Percentiles rank a stretch among this genome's conserved stretches.
Conservation (phyloP, 2,113 vertebrate genomes). For the Nerophis ophidion region DNA sequence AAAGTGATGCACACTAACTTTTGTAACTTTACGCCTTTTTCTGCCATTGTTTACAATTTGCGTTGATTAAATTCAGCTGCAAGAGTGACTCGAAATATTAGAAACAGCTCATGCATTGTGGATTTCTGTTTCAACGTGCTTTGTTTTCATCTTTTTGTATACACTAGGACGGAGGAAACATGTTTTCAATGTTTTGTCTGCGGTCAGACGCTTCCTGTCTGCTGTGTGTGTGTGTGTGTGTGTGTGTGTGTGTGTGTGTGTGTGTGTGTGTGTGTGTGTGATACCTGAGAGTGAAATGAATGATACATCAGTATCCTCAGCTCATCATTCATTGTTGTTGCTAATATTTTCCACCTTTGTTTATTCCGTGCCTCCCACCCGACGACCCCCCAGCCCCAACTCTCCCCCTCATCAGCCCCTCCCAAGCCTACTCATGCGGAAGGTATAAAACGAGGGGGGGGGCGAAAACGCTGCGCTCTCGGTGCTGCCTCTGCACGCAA, state of each 20-base stretch:
- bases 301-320: neutral
- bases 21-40: too few species aligned
- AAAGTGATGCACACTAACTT: too few species aligned
- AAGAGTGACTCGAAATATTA: too few species aligned
- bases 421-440: slow-evolving; percentile 64
- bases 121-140: slow-evolving; percentile 11
- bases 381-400: slow-evolving; percentile 4
- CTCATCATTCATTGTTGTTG: slow-evolving; percentile 18
- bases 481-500: slow-evolving; percentile 65
- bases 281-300: neutral
- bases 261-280: slow-evolving; percentile 3
- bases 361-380: neutral
- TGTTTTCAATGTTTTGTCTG: slow-evolving; percentile 43
- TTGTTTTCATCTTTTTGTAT: slow-evolving; percentile 15
- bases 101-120: neutral
- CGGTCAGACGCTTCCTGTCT: slow-evolving; percentile 22
- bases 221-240: neutral
- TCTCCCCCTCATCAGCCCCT: slow-evolving; percentile 36
- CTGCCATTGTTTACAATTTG: too few species aligned
- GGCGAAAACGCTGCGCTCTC: slow-evolving; percentile 58
- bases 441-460: slow-evolving; percentile 42
- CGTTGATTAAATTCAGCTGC: too few species aligned
- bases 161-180: neutral
- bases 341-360: slow-evolving; percentile 18
- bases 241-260: slow-evolving; percentile 4